Base-by-base conservation (phyloP, 2,797 vertebrate species). In the Amblyopsis hoosieri region DNA sequence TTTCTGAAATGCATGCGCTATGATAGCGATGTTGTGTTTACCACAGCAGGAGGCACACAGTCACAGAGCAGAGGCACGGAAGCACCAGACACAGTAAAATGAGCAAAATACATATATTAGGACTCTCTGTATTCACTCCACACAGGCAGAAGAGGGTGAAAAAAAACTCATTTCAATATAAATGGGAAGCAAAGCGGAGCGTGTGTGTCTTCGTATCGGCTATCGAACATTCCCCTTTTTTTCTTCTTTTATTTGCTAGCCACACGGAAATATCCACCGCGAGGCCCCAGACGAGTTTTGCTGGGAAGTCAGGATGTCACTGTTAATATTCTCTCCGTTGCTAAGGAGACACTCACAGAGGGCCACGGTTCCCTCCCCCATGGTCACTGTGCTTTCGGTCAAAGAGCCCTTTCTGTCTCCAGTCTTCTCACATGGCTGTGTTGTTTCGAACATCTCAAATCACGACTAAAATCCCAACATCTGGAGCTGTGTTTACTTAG, bases 101-200 rank as follows among this genome's bases (percentile, higher is more conserved):
- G 89, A 92, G 90, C 90, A 91, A 93, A 93, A 93, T 90, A 93
- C 91, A 92, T 92, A 91, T 87, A 93, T 93, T 88, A 91, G 86
- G 85, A 87, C 80, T 89, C 82, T 86, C 82, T 87, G 89, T 86
- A 89, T 90, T 89, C 90, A 85, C 74, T 59, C 60, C 81, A 85
- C 85, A 88, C 79, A 78, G 75, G 82, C 82, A 54, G 46, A 3
- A 15, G 49, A 0, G 23, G 60, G 62, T 66, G 33, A 15, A 29
- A 54, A 54, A 77, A 85, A 90, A 86, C 89, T 92, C 73, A 94
- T 94, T 94, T 94, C 90, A 94, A 94, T 94, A 92, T 92, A 94
- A 94, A 94, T 94, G 83, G 87, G 89, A 29, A 88, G 89, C 86
- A 87, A 84, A 84, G 88, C 82, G 71, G 87, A 75, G 90, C 89